Evolutionary conservation across 2,113 vertebrate genomes (phyloP).

Genomic region (Erythrocercus mccallii): DNA sequence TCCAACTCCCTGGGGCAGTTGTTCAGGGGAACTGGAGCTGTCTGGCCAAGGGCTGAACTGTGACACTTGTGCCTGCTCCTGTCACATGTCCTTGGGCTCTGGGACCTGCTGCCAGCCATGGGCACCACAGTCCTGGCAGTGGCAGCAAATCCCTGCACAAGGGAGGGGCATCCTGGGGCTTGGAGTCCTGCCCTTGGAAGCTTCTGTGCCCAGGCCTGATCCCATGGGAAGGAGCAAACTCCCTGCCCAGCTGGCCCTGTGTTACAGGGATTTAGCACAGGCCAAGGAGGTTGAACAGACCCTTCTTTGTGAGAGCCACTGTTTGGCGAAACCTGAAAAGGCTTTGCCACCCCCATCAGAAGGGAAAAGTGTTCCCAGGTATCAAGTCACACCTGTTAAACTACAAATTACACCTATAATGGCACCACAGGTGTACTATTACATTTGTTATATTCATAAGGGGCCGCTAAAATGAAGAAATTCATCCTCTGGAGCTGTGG

Average conservation of each 20-base stretch:
- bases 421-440: not conserved
- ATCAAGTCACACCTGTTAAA: not conserved
- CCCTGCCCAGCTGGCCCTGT: not conserved
- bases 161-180: not conserved
- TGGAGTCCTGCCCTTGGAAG: not conserved
- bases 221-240: not conserved
- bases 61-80: not conserved
- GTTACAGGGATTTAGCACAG: not conserved
- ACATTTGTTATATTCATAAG: not conserved
- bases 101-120: not conserved
- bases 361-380: not conserved
- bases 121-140: not conserved
- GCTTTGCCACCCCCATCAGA: not conserved
- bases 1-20: not conserved
- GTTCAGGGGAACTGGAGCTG: not conserved
- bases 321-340: not conserved
- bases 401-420: not conserved
- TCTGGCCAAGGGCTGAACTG: not conserved
- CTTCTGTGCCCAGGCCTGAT: not conserved
- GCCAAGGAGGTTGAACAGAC: not conserved
- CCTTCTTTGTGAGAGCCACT: not conserved
- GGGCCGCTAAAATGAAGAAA: not conserved
- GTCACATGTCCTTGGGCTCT: not conserved
- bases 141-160: not conserved
- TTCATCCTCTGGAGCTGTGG: not conserved